Evolutionary conservation across 2,113 vertebrate genomes (phyloP), one percentile per base, ranked within the genome.

Genomic region (Chloropsis hardwickii): DNA sequence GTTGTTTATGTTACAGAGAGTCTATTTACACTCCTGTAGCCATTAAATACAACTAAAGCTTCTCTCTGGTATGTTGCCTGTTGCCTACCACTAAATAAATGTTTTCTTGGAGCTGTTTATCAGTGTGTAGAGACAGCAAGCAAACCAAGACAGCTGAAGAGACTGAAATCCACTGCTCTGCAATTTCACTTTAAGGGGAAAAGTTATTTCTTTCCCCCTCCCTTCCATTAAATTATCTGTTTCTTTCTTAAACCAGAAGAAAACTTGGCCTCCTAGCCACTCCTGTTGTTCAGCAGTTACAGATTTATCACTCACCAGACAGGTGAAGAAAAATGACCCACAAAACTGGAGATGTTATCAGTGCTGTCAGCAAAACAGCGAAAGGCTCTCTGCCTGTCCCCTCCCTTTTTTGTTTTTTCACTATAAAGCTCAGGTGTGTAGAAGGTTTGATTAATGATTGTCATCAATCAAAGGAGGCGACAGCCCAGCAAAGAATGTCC

Each of bases 281-380:
- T 94, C 80, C 88, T 47, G 86, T 80, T 95, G 78, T 82, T 78
- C 86, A 65, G 77, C 39, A 47, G 39, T 56, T 81, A 82, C 40
- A 83, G 83, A 94, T 96, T 92, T 86, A 96, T 96, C 94, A 84
- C 51, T 86, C n/a, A 8, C 23, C 86, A 65, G 96, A 93, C 95
- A 96, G 92, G 90, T 35, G 86, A 96, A 95, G 95, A 96, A 97
- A 97, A 97, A 96, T 14, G 78, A 92, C 91, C 84, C 79, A 40
- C 45, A 45, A 44, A 94, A 86, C 84, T 67, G 66, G 92, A 97
- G 96, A 97, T 93, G 90, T 25, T 92, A 97, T 96, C 96, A 95
- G 76, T 37, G 53, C 97, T 88, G 93, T 70, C 54, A 17, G 97
- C 92, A 73, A 7, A 81, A 58, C 62, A 86, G 94, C 12, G 24